Percentiles rank a stretch among this genome's conserved stretches.
Evolutionary conservation across 2,888 invertebrate species (phyloP).

Genomic region (Acanthococcus lagerstroemiae): DNA sequence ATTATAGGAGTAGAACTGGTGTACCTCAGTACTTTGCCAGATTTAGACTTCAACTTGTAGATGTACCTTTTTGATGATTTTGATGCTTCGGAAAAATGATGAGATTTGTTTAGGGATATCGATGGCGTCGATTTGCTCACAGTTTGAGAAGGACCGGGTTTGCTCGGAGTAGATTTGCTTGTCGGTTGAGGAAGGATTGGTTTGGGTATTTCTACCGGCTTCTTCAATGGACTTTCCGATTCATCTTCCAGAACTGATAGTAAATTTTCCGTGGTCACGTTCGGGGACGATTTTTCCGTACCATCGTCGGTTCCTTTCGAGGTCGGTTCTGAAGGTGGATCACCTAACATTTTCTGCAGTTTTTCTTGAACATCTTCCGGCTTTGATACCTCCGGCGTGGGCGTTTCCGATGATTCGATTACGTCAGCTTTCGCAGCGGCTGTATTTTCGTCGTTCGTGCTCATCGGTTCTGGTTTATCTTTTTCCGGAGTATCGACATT

Average conservation of each 20-base stretch:
- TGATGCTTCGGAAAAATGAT: too few species aligned
- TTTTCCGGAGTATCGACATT: too few species aligned
- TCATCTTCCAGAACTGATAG: slow-evolving; percentile 22
- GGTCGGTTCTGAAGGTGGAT: not conserved
- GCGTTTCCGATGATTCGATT: not conserved
- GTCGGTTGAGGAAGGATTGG: not conserved
- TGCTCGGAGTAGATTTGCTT: not conserved
- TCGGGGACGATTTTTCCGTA: not conserved
- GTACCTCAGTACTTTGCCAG: slow-evolving; percentile 17
- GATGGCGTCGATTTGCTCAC: too few species aligned
- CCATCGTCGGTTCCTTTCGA: too few species aligned
- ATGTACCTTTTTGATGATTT: slow-evolving; percentile 7
- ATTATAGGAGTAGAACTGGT: slow-evolving; percentile 9
- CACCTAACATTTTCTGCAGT: not conserved
- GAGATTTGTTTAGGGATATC: too few species aligned
- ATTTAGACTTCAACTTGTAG: slow-evolving; percentile 21
- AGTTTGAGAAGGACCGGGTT: not conserved
- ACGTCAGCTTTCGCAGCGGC: not conserved
- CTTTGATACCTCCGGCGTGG: not conserved
- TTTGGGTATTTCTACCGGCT: not conserved
- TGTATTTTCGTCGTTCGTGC: not conserved
- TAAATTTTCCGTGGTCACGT: slow-evolving; percentile 13
- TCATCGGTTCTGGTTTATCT: too few species aligned
- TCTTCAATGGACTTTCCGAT: slow-evolving; percentile 3
- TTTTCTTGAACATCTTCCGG: not conserved